phyloP scores from a whole-genome alignment of 2,797 vertebrate genomes.

The Heliangelus exortis region DNA sequence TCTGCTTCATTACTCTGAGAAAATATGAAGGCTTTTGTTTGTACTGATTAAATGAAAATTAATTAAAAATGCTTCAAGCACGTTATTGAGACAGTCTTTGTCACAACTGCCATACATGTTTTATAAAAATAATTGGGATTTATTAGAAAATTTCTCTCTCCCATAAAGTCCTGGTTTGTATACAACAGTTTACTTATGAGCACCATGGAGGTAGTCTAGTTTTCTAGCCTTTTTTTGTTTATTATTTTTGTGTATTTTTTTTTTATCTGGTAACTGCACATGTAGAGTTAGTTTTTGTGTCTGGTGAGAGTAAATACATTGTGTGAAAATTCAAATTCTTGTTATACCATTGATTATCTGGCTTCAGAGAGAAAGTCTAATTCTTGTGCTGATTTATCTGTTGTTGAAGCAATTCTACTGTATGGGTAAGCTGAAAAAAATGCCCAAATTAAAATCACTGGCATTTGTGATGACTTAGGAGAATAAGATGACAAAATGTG shows the following conservation, averaged over 20 bases:
- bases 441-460: not conserved
- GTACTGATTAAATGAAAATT: slow-evolving; percentile 16
- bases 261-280: not conserved
- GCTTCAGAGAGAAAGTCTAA: not conserved
- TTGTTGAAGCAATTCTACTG: not conserved
- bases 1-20: not conserved
- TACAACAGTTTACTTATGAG: not conserved
- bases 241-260: slow-evolving; percentile 24
- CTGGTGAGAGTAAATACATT: not conserved
- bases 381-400: not conserved
- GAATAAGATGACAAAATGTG: not conserved
- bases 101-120: not conserved
- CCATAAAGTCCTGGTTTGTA: not conserved
- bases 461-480: not conserved
- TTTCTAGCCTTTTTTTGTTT: not conserved
- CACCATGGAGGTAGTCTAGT: not conserved
- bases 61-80: not conserved
- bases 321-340: not conserved
- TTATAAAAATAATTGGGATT: not conserved
- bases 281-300: not conserved
- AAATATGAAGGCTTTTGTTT: slow-evolving; percentile 20
- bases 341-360: not conserved
- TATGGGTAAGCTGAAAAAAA: not conserved
- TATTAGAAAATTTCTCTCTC: not conserved
- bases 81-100: not conserved